A percentile compares a stretch with the other conserved stretches of the same genome.
Evolutionary conservation across 2,113 vertebrate genomes (phyloP).

Genomic region (Hyperopisus bebe): DNA sequence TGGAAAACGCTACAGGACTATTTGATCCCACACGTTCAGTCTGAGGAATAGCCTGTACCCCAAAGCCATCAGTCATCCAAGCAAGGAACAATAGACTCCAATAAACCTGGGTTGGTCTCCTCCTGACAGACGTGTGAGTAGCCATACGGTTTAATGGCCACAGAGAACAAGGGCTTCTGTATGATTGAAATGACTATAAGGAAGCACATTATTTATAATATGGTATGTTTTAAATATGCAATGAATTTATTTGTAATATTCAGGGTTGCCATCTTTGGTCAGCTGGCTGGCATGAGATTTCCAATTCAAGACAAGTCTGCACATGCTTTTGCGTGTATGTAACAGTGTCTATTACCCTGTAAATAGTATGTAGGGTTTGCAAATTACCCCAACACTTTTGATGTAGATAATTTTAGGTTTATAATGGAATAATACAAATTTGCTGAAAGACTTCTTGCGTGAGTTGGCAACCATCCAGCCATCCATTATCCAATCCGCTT

Average conservation of each 20-base stretch:
- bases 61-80: background rate
- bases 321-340: background rate
- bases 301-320: too few species aligned
- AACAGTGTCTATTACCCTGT: too few species aligned
- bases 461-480: background rate
- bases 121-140: background rate
- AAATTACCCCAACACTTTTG: too few species aligned
- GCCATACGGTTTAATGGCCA: background rate
- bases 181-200: background rate
- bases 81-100: background rate
- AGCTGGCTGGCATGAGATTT: too few species aligned
- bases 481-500: too few species aligned
- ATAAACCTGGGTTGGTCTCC: background rate
- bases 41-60: background rate
- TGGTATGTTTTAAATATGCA: background rate
- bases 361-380: too few species aligned
- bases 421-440: too few species aligned
- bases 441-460: too few species aligned
- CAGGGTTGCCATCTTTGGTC: too few species aligned
- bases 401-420: too few species aligned
- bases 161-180: background rate
- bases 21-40: background rate
- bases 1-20: background rate
- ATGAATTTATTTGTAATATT: background rate
- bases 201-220: background rate